Evolutionary conservation across 2,113 vertebrate species (phyloP), one percentile per base, ranked within the genome.

Genomic region (Hirundichthys speculiger): DNA sequence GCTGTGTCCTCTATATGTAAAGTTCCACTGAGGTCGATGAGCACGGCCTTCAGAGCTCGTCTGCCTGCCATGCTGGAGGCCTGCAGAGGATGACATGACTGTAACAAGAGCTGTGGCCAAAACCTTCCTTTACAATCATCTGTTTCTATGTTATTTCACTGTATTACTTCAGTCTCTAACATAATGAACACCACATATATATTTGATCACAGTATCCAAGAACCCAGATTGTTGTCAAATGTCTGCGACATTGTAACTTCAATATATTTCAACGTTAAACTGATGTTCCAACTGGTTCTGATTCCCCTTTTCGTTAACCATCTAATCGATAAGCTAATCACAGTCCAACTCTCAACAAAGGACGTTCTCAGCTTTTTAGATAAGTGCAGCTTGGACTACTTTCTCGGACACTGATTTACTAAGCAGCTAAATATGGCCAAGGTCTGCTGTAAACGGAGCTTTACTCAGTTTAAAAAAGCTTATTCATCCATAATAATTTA

Each of bases 21-120:
- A 11, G 97, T 99, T 69, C 98, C 96, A 61, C 83, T 99, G 76
- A 99, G 94, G 91, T 99, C 97, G 24, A 99, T 94, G 88, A 99
- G 92, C 80, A 99, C 97, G 0, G 96, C 96, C 87, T 95, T 97
- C 50, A 98, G 83, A 0, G 77, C 86, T 0, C 87, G 93, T 69
- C 94, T 91, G 24, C 91, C 86, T 19, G 94, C 93, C 97, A 99
- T 99, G 62, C 9, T 64, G 53, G 4, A 64, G 43, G 57, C 58
- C 86, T 86, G 67, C 34, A 2, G 21, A 16, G 10, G 15, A 49
- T n/a, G n/a, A n/a, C n/a, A n/a, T 5, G 13, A 19, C 20, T n/a
- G 21, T n/a, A 24, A 18, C 9, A 43, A 57, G 19, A 10, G 4
- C 9, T 34, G 30, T 7, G 30, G 30, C 11, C 11, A 34, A n/a